Evolutionary conservation across 2,113 vertebrate species (phyloP).

Genomic region (Platycercus adscitus): DNA sequence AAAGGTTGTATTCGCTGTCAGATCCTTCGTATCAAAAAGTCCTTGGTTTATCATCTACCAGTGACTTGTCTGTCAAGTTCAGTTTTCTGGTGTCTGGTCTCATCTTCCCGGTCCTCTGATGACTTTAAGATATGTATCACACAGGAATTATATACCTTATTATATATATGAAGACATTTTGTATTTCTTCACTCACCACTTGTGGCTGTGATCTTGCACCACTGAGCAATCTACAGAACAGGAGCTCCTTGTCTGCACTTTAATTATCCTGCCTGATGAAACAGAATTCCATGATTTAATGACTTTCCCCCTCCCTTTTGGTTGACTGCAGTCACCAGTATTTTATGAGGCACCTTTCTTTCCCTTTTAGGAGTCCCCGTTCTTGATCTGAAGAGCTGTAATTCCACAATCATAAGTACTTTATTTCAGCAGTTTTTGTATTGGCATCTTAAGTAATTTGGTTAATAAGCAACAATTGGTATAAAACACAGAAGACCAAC

Average conservation of each 20-base stretch:
- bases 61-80: neutral
- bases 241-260: neutral
- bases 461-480: neutral
- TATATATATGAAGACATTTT: neutral
- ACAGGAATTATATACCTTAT: neutral
- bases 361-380: neutral
- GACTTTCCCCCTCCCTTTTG: fast-evolving
- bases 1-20: neutral
- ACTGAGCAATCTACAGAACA: neutral
- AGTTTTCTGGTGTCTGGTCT: neutral
- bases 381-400: neutral
- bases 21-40: neutral
- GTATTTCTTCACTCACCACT: neutral
- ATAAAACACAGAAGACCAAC: neutral
- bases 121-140: neutral
- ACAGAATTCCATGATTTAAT: neutral
- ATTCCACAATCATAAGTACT: neutral
- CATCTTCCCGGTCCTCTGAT: neutral
- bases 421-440: neutral
- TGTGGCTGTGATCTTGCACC: neutral
- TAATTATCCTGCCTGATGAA: neutral
- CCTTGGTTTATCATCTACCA: neutral
- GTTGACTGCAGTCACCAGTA: neutral
- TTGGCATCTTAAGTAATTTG: neutral
- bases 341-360: neutral